Percentiles rank a stretch among this genome's conserved stretches.
Evolutionary conservation across 2,888 invertebrate genomes (phyloP).

Genomic region (Diarsia mendica): DNA sequence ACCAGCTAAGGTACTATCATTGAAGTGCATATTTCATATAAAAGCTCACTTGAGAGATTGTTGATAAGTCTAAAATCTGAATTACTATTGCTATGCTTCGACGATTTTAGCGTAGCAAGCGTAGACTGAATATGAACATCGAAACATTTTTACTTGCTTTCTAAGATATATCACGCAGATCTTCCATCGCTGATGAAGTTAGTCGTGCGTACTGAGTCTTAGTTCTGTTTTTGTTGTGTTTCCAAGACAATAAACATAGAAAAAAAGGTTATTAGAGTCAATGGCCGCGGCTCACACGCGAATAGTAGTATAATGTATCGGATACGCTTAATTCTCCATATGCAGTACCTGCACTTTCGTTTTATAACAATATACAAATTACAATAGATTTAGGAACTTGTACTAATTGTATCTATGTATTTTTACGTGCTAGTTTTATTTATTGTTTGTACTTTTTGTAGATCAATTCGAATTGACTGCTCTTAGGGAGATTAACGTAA

Average conservation of each 20-base stretch:
- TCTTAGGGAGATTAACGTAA: conserved; percentile 86
- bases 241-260: conserved; percentile 48
- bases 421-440: conserved; percentile 83
- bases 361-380: conserved; percentile 85
- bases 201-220: conserved; percentile 12
- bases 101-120: conserved; percentile 20
- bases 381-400: conserved; percentile 80
- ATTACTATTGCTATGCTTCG: conserved; percentile 19
- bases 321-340: conserved; percentile 86
- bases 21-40: not conserved
- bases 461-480: conserved; percentile 87
- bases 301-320: conserved; percentile 71
- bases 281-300: conserved; percentile 56
- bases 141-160: conserved; percentile 33
- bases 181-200: conserved; percentile 35
- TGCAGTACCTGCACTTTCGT: conserved; percentile 86
- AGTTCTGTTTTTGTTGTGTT: conserved; percentile 27
- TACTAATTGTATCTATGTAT: conserved; percentile 79
- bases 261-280: conserved; percentile 2
- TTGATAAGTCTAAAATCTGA: not conserved
- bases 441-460: conserved; percentile 85
- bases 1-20: conserved; percentile 3
- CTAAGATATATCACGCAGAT: conserved; percentile 35
- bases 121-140: conserved; percentile 38
- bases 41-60: not conserved